Evolutionary conservation across 2,888 invertebrate genomes (phyloP).

Genomic region (Caenorhabditis sp.): DNA sequence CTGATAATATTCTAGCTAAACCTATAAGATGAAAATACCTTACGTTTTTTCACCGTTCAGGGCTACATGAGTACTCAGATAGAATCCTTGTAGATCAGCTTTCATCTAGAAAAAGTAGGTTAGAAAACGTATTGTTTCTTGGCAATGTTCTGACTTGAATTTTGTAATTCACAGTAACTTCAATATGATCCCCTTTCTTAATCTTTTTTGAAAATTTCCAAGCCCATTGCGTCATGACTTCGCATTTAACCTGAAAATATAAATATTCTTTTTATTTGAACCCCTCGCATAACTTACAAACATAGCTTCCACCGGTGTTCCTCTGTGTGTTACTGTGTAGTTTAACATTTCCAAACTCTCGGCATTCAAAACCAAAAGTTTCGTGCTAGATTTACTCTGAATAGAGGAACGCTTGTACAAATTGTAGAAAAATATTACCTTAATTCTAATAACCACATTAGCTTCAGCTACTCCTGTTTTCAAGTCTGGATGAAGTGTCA

Average conservation of each 20-base stretch:
- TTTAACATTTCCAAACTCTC: constrained; percentile 32
- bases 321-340: constrained; percentile 27
- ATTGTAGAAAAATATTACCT: too few relatives aligned
- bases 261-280: not conserved
- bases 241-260: constrained; percentile 59
- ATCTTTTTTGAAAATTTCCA: constrained; percentile 57
- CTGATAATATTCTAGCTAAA: constrained; percentile 50
- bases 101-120: constrained; percentile 36
- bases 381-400: constrained; percentile 24
- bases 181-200: constrained; percentile 42
- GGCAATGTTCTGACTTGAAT: not conserved
- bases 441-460: constrained; percentile 20
- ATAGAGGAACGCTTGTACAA: too few relatives aligned
- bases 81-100: constrained; percentile 66
- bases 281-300: constrained; percentile 57
- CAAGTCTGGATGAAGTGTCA: constrained; percentile 75
- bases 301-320: constrained; percentile 45
- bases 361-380: constrained; percentile 41
- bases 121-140: too few relatives aligned
- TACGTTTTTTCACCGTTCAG: constrained; percentile 54
- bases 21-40: not conserved
- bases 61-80: constrained; percentile 60
- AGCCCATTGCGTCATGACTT: constrained; percentile 69
- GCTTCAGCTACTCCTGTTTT: constrained; percentile 30
- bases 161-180: constrained; percentile 36